Base-by-base conservation (phyloP, 2,113 vertebrate genomes). In the Alligator mississippiensis region DNA sequence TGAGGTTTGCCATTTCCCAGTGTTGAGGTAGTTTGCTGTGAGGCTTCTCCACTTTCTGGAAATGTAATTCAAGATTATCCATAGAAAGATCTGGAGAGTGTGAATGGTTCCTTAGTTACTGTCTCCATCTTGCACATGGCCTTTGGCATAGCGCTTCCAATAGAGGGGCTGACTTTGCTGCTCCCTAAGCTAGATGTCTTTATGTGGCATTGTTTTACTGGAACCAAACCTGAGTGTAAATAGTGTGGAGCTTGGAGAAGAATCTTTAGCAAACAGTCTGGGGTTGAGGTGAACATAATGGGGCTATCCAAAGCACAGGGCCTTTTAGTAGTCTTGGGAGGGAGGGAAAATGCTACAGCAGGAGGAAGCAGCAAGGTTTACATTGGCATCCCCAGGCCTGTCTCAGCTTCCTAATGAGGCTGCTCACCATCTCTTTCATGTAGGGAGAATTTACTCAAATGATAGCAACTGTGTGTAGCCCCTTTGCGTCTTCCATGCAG, bases 101-200 rank as follows among this genome's bases (percentile, higher is more conserved):
- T 91, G 77, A 87, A 82, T 88, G 94, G 93, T 91, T 27, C 78
- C 64, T 87, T 94, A 90, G 93, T 84, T 93, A 77, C 60, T 81
- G 47, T 47, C 47, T 81, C 58, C 89, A 27, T 85, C 82, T 94
- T 88, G 93, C 94, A 94, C 90, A 91, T 97, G 93, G 94, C 87
- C 72, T 96, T 87, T 96, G 94, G 93, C 80, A 64, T 91, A 90
- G 77, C 85, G 74, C 58, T 93, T 70, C 82, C 77, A 79, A 30
- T 72, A 85, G 58, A 89, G 60, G 55, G 28, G 60, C 84, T 94
- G 30, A 61, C 75, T 96, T 88, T 87, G 84, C 75, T 80, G 68
- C 82, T 96, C 82, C 68, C 11, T 88, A 91, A 92, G 90, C 55
- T 81, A 90, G 88, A 93, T 96, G 58, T 87, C 96, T 96, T 94